Conservation (phyloP, 2,888 invertebrate genomes). For the Lymantria monacha region DNA sequence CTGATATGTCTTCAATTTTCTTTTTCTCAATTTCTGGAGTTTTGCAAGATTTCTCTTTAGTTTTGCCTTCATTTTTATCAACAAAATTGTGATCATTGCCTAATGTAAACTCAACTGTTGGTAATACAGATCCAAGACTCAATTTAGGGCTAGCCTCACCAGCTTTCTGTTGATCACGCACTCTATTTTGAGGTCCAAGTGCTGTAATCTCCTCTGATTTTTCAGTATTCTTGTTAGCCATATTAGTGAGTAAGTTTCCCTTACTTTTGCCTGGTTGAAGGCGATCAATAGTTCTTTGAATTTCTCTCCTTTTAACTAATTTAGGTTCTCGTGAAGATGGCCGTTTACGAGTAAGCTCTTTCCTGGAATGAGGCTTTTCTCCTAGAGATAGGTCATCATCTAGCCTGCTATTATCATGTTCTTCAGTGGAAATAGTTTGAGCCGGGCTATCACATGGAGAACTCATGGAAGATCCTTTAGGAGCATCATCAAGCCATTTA, state of each 20-base stretch:
- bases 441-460: conserved; percentile 91
- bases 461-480: conserved; percentile 88
- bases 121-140: conserved; percentile 92
- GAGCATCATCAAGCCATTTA: conserved; percentile 93
- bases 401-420: conserved; percentile 74
- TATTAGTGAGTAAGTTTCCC: conserved; percentile 90
- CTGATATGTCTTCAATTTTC: conserved; percentile 20
- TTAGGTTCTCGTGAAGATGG: conserved; percentile 68
- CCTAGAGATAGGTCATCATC: conserved; percentile 68
- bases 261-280: conserved; percentile 94
- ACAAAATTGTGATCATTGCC: conserved; percentile 86
- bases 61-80: conserved; percentile 42
- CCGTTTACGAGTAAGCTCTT: conserved; percentile 75
- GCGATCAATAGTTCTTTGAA: conserved; percentile 91
- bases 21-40: conserved; percentile 40
- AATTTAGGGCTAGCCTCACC: conserved; percentile 89
- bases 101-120: conserved; percentile 85
- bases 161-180: conserved; percentile 83
- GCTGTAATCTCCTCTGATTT: conserved; percentile 83
- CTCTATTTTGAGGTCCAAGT: conserved; percentile 78
- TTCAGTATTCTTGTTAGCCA: conserved; percentile 76
- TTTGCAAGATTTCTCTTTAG: conserved; percentile 23
- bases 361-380: conserved; percentile 60
- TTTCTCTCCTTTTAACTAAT: conserved; percentile 83
- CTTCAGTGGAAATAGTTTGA: conserved; percentile 84